Conservation (phyloP, 2,888 invertebrate genomes). For the Ischnus inquisitorius region DNA sequence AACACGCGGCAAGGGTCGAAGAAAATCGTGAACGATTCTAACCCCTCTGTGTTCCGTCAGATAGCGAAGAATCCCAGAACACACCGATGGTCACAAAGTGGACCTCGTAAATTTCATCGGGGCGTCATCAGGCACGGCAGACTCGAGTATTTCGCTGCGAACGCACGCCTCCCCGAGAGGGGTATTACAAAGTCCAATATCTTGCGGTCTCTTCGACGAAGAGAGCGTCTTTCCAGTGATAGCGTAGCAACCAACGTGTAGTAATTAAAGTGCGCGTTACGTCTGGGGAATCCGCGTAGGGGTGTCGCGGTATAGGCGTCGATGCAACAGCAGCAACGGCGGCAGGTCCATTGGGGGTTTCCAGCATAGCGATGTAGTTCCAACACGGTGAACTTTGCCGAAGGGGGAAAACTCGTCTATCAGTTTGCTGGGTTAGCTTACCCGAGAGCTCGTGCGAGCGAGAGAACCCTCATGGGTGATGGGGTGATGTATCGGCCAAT, state of each 20-base stretch:
- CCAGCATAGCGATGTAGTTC: slow-evolving; percentile 49
- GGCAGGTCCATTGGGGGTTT: slow-evolving; percentile 67
- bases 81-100: slow-evolving; percentile 50
- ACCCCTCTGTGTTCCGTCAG: slow-evolving; percentile 18
- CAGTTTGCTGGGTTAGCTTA: slow-evolving; percentile 4
- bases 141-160: slow-evolving; percentile 41
- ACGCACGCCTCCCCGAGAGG: slow-evolving; percentile 49
- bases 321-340: slow-evolving; percentile 45
- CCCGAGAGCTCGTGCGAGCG: slow-evolving; percentile 32
- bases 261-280: slow-evolving; percentile 75
- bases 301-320: slow-evolving; percentile 66
- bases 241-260: slow-evolving; percentile 57
- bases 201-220: slow-evolving; percentile 67
- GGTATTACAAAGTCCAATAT: slow-evolving; percentile 68
- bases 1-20: slow-evolving; percentile 35
- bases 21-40: slow-evolving; percentile 47
- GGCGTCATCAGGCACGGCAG: slow-evolving; percentile 56
- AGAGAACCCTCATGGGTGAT: slow-evolving; percentile 75
- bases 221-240: slow-evolving; percentile 47
- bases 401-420: slow-evolving; percentile 41
- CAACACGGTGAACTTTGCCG: slow-evolving; percentile 63
- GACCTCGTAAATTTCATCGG: slow-evolving; percentile 62
- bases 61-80: slow-evolving; percentile 34
- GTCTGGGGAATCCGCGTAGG: slow-evolving; percentile 66
- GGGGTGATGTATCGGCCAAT: slow-evolving; percentile 83